phyloP scores from a whole-genome alignment of 2,113 vertebrate genomes.

The Arothron firmamentum region DNA sequence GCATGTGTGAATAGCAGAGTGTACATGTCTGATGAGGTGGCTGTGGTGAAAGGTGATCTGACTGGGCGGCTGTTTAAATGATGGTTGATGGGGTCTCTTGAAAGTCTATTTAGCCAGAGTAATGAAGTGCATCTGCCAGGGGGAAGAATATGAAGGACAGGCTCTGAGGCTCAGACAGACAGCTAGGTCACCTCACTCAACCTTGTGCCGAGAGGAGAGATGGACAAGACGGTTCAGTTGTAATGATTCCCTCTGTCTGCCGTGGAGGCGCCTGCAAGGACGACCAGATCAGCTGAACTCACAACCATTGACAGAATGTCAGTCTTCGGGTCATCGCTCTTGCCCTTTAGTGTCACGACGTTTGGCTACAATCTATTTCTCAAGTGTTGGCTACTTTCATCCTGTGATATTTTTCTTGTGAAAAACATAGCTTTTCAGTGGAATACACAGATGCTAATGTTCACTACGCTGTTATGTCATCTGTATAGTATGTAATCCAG shows the following conservation, averaged over 20 bases:
- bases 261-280: slow-evolving; percentile 24
- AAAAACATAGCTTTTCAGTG: too few species aligned
- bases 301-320: slow-evolving; percentile 28
- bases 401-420: too few species aligned
- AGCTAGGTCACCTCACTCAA: slow-evolving; percentile 55
- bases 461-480: too few species aligned
- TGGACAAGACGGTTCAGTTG: slow-evolving; percentile 40
- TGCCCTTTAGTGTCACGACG: slow-evolving; percentile 5
- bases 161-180: slow-evolving; percentile 46
- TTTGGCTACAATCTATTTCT: background rate
- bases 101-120: slow-evolving; percentile 68
- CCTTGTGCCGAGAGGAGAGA: slow-evolving; percentile 41
- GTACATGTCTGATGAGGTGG: slow-evolving; percentile 46
- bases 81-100: slow-evolving; percentile 61
- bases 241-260: slow-evolving; percentile 38
- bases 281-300: slow-evolving; percentile 26
- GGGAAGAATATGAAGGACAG: slow-evolving; percentile 55
- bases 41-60: slow-evolving; percentile 54
- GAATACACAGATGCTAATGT: too few species aligned
- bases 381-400: too few species aligned
- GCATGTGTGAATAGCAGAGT: slow-evolving; percentile 24
- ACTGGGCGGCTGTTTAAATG: slow-evolving; percentile 46
- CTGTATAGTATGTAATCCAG: too few species aligned
- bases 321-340: slow-evolving; percentile 5
- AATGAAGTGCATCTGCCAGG: slow-evolving; percentile 64